Percentiles rank a stretch among this genome's conserved stretches.
phyloP scores from a whole-genome alignment of 2,888 invertebrate species.

The Stictocephala bisonia region DNA sequence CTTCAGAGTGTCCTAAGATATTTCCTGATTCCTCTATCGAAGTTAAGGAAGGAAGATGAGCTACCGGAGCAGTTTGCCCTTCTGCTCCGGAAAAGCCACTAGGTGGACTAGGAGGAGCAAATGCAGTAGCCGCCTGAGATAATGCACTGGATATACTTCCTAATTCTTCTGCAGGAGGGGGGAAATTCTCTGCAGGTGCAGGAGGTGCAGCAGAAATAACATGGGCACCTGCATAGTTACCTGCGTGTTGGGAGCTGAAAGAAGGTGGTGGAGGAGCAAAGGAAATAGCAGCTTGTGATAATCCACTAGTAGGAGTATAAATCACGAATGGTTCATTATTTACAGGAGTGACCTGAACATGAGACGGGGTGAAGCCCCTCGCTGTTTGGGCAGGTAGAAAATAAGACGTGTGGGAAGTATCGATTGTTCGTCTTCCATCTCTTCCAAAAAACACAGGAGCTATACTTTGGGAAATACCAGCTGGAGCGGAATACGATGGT shows the following conservation, averaged over 20 bases:
- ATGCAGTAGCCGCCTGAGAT: neutral
- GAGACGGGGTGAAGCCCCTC: neutral
- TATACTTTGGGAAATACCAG: neutral
- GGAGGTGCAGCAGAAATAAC: neutral
- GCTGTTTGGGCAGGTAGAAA: neutral
- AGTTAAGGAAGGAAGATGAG: too few species aligned
- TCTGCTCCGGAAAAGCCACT: too few species aligned
- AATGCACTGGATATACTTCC: neutral
- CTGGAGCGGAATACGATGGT: neutral
- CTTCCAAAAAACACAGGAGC: neutral
- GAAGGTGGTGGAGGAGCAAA: neutral
- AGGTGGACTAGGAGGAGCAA: neutral
- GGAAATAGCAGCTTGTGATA: neutral
- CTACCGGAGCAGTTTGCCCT: too few species aligned
- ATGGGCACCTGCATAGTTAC: constrained; percentile 5
- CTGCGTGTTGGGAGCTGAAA: neutral
- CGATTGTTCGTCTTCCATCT: neutral
- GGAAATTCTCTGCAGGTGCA: neutral
- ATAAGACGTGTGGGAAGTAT: neutral
- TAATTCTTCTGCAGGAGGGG: neutral
- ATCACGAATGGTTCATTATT: too few species aligned
- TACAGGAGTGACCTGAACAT: too few species aligned
- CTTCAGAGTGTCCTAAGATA: too few species aligned
- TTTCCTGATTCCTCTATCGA: too few species aligned
- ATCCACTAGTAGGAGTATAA: neutral